A percentile compares a stretch with the other conserved stretches of the same genome.
Evolutionary conservation across 2,888 invertebrate species (phyloP).

Genomic region (Drosophila percnosoma): DNA sequence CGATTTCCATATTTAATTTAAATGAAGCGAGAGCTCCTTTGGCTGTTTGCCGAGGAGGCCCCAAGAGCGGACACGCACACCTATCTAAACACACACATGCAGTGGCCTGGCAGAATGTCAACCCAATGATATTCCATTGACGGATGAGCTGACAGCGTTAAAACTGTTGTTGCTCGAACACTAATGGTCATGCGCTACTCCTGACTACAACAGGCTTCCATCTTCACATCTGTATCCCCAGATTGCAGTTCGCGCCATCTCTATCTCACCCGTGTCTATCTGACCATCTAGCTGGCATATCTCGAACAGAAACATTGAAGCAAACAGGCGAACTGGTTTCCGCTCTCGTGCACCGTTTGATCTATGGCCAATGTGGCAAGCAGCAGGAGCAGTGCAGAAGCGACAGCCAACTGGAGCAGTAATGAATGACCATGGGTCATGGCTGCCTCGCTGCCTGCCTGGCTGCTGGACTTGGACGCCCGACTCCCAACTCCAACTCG

Average conservation of each 20-base stretch:
- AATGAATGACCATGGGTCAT: slow-evolving; percentile 83
- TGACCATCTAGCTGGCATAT: slow-evolving; percentile 53
- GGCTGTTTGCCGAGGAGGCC: slow-evolving; percentile 20
- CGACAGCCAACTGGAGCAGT: slow-evolving; percentile 75
- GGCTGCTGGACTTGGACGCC: slow-evolving; percentile 24
- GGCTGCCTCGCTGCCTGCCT: slow-evolving; percentile 48
- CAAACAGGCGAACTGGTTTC: slow-evolving; percentile 65
- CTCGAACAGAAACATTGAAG: slow-evolving; percentile 60
- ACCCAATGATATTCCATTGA: slow-evolving; percentile 83
- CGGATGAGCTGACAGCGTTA: slow-evolving; percentile 84
- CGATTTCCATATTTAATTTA: slow-evolving; percentile 83
- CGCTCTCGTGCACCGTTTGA: slow-evolving; percentile 67
- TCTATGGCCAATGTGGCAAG: slow-evolving; percentile 69
- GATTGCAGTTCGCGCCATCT: slow-evolving; percentile 1
- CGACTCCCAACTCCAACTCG: background rate
- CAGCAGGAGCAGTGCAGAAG: slow-evolving; percentile 47
- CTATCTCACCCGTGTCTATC: slow-evolving; percentile 8
- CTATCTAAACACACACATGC: slow-evolving; percentile 25
- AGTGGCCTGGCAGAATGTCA: slow-evolving; percentile 82
- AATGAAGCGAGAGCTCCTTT: slow-evolving; percentile 61
- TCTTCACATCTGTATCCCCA: slow-evolving; percentile 7
- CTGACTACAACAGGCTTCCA: slow-evolving; percentile 21
- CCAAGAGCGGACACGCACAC: slow-evolving; percentile 56
- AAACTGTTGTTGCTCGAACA: slow-evolving; percentile 83
- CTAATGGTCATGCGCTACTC: slow-evolving; percentile 74